Base-by-base conservation (phyloP, 1,140 invertebrate genomes). In the Drosophila cardini region DNA sequence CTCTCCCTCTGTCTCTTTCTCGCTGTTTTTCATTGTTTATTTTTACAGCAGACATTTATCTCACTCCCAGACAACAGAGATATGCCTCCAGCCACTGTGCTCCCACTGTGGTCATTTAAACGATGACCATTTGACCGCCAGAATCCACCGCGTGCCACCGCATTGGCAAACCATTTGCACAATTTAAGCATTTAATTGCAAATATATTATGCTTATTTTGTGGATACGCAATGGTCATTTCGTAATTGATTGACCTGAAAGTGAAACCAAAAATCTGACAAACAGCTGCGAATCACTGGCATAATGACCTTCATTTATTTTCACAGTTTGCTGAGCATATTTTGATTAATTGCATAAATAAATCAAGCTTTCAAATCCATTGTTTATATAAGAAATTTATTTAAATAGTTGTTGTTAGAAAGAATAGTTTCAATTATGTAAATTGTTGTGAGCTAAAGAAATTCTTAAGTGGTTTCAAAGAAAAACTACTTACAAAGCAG, bases 121-220 rank as follows among this genome's bases (percentile, higher is more conserved):
- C 76, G 64, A 40, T 21, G 72, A 70, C 63, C 43, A 61, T 72
- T 62, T 60, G 72, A 80, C 76, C n/a, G n/a, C n/a, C n/a, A n/a
- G n/a, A n/a, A n/a, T n/a, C n/a, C 80, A 50, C 1, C 52, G 18
- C 46, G 8, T 13, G 5, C n/a, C 38, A 36, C 64, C 53, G 40
- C 70, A 87, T 83, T 62, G 79, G 64, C 63, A 71, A 89, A 83
- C 76, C 76, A 89, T 87, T 87, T 70, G 77, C 80, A 80, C 80
- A 87, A 80, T 90, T 87, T 87, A 87, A 87, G 84, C 80, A 74
- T 87, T 87, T 87, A 89, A 87, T 87, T 87, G 77, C 80, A 64
- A 75, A 87, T 89, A 89, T 87, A 87, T 87, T 87, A 87, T 87
- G 84, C 69, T 89, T 79, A 84, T 84, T 89, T 79, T 78, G 84